phyloP scores from a whole-genome alignment of 2,888 invertebrate genomes.

The Parnassius smintheus region DNA sequence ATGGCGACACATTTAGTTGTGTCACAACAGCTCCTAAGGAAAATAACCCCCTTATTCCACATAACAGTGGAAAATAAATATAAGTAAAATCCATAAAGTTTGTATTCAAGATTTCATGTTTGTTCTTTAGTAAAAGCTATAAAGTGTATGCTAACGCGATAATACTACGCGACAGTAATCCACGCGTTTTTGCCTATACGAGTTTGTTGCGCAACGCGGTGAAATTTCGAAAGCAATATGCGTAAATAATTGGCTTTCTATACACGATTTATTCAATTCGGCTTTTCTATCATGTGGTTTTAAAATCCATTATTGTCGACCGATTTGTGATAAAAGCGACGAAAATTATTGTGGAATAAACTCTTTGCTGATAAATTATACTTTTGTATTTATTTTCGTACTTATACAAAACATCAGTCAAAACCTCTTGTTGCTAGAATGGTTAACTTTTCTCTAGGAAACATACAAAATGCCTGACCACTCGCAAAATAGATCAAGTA shows the following conservation, averaged over 20 bases:
- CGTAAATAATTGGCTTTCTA: constrained; percentile 39
- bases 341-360: background rate
- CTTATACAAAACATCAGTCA: too few species aligned
- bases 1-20: too few species aligned
- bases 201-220: constrained; percentile 36
- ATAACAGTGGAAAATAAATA: too few species aligned
- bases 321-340: constrained; percentile 5
- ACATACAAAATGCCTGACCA: too few species aligned
- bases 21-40: too few species aligned
- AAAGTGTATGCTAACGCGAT: constrained; percentile 17
- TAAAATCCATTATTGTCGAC: constrained; percentile 23
- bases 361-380: background rate
- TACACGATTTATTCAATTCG: constrained; percentile 30
- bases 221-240: constrained; percentile 40
- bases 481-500: too few species aligned
- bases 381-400: too few species aligned
- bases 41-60: too few species aligned
- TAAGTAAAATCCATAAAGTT: too few species aligned
- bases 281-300: constrained; percentile 23
- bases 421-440: too few species aligned
- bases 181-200: constrained; percentile 28
- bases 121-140: constrained; percentile 8
- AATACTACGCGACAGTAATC: constrained; percentile 17
- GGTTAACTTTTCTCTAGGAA: too few species aligned
- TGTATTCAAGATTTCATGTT: too few species aligned